Conservation (phyloP, 1,140 invertebrate species). For the Periplaneta americana region DNA sequence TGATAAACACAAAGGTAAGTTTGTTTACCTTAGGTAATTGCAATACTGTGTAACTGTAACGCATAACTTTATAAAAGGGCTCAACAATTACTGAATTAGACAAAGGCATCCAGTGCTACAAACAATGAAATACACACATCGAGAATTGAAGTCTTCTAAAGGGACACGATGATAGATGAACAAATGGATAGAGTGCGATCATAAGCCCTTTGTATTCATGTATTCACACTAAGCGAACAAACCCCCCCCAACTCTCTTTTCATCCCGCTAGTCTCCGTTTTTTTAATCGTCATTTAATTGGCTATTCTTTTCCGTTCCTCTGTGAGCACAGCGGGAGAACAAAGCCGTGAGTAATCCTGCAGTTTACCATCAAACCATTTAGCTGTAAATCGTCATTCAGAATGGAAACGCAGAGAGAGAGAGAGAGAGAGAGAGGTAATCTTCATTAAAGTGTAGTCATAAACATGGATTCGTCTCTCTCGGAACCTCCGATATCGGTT, state of each 20-base stretch:
- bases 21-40: too few relatives aligned
- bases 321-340: background rate
- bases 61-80: too few relatives aligned
- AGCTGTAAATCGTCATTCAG: background rate
- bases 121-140: too few relatives aligned
- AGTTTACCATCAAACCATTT: background rate
- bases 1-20: too few relatives aligned
- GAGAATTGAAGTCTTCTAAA: background rate
- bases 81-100: too few relatives aligned
- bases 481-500: background rate
- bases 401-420: background rate
- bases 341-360: background rate
- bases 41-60: too few relatives aligned
- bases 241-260: background rate
- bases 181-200: too few relatives aligned
- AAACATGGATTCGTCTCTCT: background rate
- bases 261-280: background rate
- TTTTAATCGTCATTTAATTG: background rate
- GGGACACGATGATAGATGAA: background rate
- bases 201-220: background rate
- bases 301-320: background rate
- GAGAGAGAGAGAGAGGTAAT: background rate
- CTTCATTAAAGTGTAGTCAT: background rate
- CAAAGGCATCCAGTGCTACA: too few relatives aligned
- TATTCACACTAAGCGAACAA: background rate